Evolutionary conservation across 2,113 vertebrate genomes (phyloP), one percentile per base, ranked within the genome.

Genomic region (Lynx canadensis): DNA sequence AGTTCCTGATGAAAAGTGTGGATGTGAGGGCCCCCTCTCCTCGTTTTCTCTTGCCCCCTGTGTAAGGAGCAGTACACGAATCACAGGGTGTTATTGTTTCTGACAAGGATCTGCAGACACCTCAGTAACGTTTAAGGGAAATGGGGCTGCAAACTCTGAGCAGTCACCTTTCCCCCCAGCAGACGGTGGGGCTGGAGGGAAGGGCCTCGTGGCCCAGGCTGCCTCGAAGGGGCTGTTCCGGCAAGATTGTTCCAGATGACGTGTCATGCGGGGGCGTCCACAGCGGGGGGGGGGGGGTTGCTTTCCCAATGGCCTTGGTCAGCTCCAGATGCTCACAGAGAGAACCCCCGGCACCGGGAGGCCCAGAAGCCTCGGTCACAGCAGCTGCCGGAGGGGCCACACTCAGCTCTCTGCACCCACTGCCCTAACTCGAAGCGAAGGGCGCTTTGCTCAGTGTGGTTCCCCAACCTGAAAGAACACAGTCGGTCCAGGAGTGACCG

Each of bases 1-100:
- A 69, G 57, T 31, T 50, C 88, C 89, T 16, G 33, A 4, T 25
- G 38, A 23, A 9, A 57, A 13, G 2, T 7, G 13, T 2, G 3
- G 55, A n/a, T 0, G 12, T 0, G 19, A 41, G 41, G 41, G 4
- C 4, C n/a, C 7, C 1, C 0, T 33, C 7, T 25, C 57, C 50
- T 5, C 1, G 7, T 4, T n/a, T 23, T 33, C 2, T 4, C 29
- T n/a, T 55, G 5, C 16, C 0, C 57, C n/a, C 3, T n/a, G 60
- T 10, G 1, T 7, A 1, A 13, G 74, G 16, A 52, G 0, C 6
- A 18, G 48, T 18, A 4, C 90, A 31, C 0, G 29, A 18, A 38
- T n/a, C 65, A 5, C 7, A 31, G 11, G 65, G 38, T 27, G 2
- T 65, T 57, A 19, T 6, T 0, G 0, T 74, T 84, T 94, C 85